Evolutionary conservation across 2,113 vertebrate species (phyloP).

Genomic region (Gnathonemus echidnorhynchus): DNA sequence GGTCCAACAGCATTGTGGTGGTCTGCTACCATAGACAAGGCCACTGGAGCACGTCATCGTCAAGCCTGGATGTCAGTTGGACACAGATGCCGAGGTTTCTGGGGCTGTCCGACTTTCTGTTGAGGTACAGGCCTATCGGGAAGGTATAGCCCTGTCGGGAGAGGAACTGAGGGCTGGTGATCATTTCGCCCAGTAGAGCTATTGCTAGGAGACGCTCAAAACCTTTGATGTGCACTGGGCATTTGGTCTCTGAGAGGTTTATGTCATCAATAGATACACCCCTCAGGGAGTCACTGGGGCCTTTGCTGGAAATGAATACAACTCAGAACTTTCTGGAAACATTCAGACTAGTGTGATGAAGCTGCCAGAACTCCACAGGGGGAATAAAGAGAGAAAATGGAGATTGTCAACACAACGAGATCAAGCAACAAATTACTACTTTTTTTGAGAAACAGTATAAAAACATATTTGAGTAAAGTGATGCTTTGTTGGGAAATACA

Average conservation of each 20-base stretch:
- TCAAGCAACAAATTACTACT: neutral
- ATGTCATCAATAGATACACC: conserved; percentile 87
- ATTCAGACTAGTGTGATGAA: conserved; percentile 69
- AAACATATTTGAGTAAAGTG: neutral
- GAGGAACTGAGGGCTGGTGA: conserved; percentile 74
- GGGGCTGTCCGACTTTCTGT: conserved; percentile 24
- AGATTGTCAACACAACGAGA: neutral
- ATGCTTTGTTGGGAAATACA: neutral
- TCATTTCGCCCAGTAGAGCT: conserved; percentile 25
- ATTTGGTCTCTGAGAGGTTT: conserved; percentile 82
- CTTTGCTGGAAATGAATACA: conserved; percentile 70
- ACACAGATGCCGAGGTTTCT: conserved; percentile 58
- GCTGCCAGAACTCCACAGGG: conserved; percentile 68
- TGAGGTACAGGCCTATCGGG: conserved; percentile 64
- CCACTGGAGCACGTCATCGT: conserved; percentile 71
- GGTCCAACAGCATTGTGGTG: conserved; percentile 73
- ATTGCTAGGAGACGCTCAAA: conserved; percentile 62
- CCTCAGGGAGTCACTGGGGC: conserved; percentile 45
- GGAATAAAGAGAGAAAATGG: conserved; percentile 34
- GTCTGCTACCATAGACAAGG: conserved; percentile 79
- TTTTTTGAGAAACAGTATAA: neutral
- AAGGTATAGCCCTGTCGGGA: conserved; percentile 79
- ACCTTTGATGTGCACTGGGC: conserved; percentile 79
- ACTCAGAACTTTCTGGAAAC: conserved; percentile 71
- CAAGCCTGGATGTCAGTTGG: conserved; percentile 69